Evolutionary conservation across 2,888 invertebrate species (phyloP), one percentile per base, ranked within the genome.

Genomic region (Callosobruchus maculatus): DNA sequence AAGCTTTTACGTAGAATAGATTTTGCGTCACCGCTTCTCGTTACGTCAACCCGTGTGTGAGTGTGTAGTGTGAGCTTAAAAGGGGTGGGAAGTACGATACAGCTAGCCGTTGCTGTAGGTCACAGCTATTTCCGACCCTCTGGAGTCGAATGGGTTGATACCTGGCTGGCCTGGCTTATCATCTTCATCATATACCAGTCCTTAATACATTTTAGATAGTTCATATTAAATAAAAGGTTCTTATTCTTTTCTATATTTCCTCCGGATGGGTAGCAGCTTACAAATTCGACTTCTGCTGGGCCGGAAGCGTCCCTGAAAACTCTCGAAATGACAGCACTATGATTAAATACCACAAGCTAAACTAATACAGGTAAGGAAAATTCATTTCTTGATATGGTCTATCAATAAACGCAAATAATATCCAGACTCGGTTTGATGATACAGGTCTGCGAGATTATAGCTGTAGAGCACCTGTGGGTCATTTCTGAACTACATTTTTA

Each of bases 101-200:
- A 91, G 90, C 90, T 90, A 90, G 90, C 91, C 91, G 91, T 91
- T 91, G 90, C 90, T 91, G 91, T 91, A 88, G 90, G 89, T 90
- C 91, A 88, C 88, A 88, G 84, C 86, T 83, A 84, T 83, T 77
- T 86, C 85, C 85, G 86, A 85, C 84, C 86, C 84, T 85, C 84
- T 84, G 84, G 86, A 87, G 87, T 86, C 87, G 86, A 86, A 85
- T 79, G 76, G 82, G 85, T 84, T 86, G 86, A 86, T 86, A 85
- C 86, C 83, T 79, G 78, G 66, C 26, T 22, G 22, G 21, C 81
- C 81, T n/a, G n/a, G 80, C 80, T 77, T 78, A 30, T 18, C 49
- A 49, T 49, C 49, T 13, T 49, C 49, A 49, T 49, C 49, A 49
- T 49, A 49, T 49, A 26, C 49, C 49, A 49, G 49, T 49, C 13